These are phyloP conservation scores for Brachionus sp. DNA, from an alignment of 1,140 invertebrate species.

Conservation along the genomic window DNA sequence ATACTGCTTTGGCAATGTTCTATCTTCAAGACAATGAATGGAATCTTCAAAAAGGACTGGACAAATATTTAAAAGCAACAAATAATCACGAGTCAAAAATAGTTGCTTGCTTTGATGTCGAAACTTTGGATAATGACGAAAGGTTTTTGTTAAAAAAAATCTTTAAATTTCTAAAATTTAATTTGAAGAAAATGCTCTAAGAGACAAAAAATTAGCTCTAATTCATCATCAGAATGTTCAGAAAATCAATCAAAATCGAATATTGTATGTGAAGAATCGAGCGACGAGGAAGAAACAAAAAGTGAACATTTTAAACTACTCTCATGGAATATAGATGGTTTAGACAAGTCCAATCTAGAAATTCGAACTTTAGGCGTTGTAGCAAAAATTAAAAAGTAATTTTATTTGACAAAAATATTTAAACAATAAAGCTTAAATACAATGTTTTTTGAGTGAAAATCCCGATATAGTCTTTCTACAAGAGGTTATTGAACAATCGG, in stretches of 20 bases:
- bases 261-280: not conserved
- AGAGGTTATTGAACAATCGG: slow-evolving; percentile 63
- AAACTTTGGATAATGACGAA: slow-evolving; percentile 1
- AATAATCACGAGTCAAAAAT: slow-evolving; percentile 44
- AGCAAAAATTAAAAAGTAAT: slow-evolving; percentile 62
- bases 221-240: not conserved
- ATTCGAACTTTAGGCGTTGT: slow-evolving; percentile 62
- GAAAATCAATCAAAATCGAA: not conserved
- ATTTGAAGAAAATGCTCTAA: not conserved
- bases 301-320: slow-evolving; percentile 48
- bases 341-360: slow-evolving; percentile 62
- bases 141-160: not conserved
- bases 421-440: not conserved
- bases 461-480: slow-evolving; percentile 67
- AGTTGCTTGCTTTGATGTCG: slow-evolving; percentile 40
- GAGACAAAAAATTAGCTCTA: not conserved
- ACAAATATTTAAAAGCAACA: slow-evolving; percentile 59
- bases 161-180: not conserved
- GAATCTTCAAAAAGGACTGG: slow-evolving; percentile 61
- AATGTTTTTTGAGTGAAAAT: slow-evolving; percentile 59
- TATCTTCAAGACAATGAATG: slow-evolving; percentile 64
- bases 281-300: not conserved
- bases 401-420: slow-evolving; percentile 14
- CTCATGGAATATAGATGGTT: slow-evolving; percentile 68
- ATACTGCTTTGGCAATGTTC: slow-evolving; percentile 64